A percentile compares a stretch with the other conserved stretches of the same genome.
Evolutionary conservation across 2,797 vertebrate genomes (phyloP).

Genomic region (Spinus olivaceus): DNA sequence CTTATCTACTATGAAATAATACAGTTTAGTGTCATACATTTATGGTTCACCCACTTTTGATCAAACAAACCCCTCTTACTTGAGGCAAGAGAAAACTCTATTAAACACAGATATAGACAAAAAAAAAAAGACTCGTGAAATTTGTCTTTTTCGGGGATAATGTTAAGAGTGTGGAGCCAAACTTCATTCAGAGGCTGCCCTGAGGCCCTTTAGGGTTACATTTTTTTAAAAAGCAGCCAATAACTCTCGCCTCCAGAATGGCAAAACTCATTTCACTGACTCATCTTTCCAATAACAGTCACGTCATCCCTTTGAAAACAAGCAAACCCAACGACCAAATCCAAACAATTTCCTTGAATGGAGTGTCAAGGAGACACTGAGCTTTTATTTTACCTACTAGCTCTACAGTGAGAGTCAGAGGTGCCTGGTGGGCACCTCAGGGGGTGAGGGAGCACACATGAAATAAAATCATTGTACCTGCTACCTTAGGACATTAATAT

Average conservation of each 20-base stretch:
- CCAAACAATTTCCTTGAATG: background rate
- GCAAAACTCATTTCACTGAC: constrained; percentile 36
- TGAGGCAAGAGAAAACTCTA: background rate
- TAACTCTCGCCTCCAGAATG: background rate
- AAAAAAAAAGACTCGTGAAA: background rate
- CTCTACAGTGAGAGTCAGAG: background rate
- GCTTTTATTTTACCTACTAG: background rate
- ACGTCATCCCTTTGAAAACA: constrained; percentile 23
- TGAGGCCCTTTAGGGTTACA: background rate
- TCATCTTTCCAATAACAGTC: constrained; percentile 39
- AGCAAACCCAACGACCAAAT: background rate
- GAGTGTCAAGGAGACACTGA: background rate
- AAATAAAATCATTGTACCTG: background rate
- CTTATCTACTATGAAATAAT: background rate
- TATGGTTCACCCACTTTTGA: background rate
- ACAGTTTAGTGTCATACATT: background rate
- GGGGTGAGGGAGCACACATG: background rate
- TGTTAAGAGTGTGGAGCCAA: background rate
- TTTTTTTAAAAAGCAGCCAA: constrained; percentile 7
- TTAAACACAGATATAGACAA: background rate
- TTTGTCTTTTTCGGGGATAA: background rate
- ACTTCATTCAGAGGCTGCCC: constrained; percentile 5
- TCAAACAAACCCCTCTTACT: background rate
- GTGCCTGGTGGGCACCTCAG: background rate
- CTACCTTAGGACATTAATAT: background rate